Evolutionary conservation across 2,113 vertebrate genomes (phyloP).

Genomic region (Macrotis lagotis): DNA sequence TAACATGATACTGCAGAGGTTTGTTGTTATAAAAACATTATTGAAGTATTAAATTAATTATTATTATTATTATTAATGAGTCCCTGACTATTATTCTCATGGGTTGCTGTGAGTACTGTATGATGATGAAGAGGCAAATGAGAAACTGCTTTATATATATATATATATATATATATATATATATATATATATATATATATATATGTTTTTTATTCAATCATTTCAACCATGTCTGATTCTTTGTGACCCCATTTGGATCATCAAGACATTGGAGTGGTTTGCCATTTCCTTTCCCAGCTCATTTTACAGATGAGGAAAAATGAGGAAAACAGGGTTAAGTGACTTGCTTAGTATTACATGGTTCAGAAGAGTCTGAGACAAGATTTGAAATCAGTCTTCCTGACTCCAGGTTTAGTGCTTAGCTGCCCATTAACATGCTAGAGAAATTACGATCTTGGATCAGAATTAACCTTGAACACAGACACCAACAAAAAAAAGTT

Average conservation of each 20-base stretch:
- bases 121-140: neutral
- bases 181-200: too few species aligned
- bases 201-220: neutral
- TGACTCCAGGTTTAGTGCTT: neutral
- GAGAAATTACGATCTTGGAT: neutral
- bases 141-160: neutral
- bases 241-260: neutral
- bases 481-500: neutral
- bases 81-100: neutral
- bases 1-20: neutral
- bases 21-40: neutral
- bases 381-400: neutral
- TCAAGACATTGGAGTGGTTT: neutral
- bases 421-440: neutral
- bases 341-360: neutral
- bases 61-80: neutral
- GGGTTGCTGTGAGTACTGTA: neutral
- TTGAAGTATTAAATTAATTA: neutral
- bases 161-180: too few species aligned
- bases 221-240: neutral
- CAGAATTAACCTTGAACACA: neutral
- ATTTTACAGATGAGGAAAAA: neutral
- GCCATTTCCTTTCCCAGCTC: neutral
- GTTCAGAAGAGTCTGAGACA: neutral
- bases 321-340: neutral